These are phyloP conservation scores for Pluvianellus socialis DNA, from an alignment of 2,113 vertebrate genomes.

Conservation along the genomic window DNA sequence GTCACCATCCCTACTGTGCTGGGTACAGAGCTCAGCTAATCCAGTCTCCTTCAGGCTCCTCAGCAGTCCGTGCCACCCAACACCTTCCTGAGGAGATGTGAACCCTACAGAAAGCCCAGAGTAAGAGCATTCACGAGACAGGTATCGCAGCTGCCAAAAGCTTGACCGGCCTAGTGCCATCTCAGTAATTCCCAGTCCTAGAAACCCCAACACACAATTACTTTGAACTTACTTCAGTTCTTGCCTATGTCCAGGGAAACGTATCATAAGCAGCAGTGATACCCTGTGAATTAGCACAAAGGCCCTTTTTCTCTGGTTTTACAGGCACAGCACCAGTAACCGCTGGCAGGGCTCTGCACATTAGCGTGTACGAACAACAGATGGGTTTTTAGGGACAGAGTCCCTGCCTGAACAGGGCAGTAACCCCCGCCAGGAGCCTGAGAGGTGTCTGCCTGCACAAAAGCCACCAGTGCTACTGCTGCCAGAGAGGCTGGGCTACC, in stretches of 20 bases:
- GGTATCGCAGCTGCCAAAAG: neutral
- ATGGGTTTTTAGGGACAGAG: neutral
- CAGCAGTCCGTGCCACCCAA: neutral
- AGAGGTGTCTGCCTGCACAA: neutral
- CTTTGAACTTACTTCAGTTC: neutral
- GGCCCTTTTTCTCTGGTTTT: neutral
- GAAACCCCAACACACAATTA: neutral
- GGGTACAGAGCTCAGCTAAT: neutral
- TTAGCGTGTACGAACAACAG: neutral
- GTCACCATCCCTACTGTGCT: neutral
- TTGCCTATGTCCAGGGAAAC: neutral
- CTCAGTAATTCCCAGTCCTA: neutral
- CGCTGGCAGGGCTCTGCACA: neutral
- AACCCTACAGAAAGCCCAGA: neutral
- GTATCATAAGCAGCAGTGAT: neutral
- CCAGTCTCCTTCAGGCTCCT: neutral
- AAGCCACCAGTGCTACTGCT: neutral
- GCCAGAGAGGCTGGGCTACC: neutral
- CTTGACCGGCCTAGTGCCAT: no score
- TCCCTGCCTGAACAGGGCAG: neutral
- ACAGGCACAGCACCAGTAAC: neutral
- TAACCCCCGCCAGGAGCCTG: accelerated
- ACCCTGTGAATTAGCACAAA: neutral
- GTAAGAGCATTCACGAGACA: neutral
- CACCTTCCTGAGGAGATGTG: neutral